Percentiles rank a stretch among this genome's conserved stretches.
phyloP scores from a whole-genome alignment of 2,113 vertebrate species.

The Sylvilagus bachmani region DNA sequence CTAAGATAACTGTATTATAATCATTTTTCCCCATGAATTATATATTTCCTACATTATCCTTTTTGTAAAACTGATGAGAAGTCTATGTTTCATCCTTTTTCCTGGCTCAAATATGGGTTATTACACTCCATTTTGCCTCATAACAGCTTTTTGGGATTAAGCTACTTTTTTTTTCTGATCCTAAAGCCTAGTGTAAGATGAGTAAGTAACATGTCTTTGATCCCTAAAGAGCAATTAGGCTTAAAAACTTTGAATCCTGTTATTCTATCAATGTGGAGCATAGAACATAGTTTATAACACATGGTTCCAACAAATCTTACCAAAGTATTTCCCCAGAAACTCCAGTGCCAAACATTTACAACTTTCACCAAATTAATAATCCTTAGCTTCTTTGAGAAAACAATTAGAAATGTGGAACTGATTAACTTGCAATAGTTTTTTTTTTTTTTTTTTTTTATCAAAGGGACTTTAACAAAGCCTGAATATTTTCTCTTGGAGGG shows the following conservation, averaged over 20 bases:
- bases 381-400: slow-evolving; percentile 82
- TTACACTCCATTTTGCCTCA: slow-evolving; percentile 67
- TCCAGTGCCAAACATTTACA: slow-evolving; percentile 69
- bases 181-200: slow-evolving; percentile 54
- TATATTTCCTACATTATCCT: slow-evolving; percentile 46
- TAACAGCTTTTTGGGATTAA: slow-evolving; percentile 61
- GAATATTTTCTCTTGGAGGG: slow-evolving; percentile 50
- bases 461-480: slow-evolving; percentile 65
- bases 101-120: slow-evolving; percentile 60
- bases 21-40: not conserved
- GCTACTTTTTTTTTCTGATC: slow-evolving; percentile 73
- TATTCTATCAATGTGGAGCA: slow-evolving; percentile 35
- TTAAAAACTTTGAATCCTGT: slow-evolving; percentile 53
- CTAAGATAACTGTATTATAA: slow-evolving; percentile 55
- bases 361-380: slow-evolving; percentile 84
- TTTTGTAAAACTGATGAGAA: slow-evolving; percentile 11
- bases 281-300: slow-evolving; percentile 46
- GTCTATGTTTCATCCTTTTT: not conserved
- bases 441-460: slow-evolving; percentile 30
- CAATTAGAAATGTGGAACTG: slow-evolving; percentile 83
- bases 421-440: slow-evolving; percentile 78
- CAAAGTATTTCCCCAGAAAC: slow-evolving; percentile 70
- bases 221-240: slow-evolving; percentile 73
- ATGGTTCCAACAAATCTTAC: slow-evolving; percentile 72
- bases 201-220: slow-evolving; percentile 72